Percentiles rank a stretch among this genome's conserved stretches.
Conservation (phyloP, 2,797 vertebrate species). For the Oreonectes daqikongensis region DNA sequence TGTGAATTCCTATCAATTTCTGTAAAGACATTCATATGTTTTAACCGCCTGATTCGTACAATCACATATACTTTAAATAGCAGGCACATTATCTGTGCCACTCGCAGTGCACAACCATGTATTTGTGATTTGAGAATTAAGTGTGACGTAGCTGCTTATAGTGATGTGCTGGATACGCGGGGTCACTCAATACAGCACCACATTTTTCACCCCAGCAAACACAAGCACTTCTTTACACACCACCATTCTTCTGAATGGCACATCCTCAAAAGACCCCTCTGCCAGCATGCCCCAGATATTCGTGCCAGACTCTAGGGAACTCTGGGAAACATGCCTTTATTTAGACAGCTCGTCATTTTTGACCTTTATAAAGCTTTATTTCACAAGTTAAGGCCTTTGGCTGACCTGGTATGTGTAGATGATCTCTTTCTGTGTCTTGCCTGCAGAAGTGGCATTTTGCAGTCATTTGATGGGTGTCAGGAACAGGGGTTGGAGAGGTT, state of each 20-base stretch:
- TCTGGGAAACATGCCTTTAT: neutral
- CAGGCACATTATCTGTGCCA: too few species aligned
- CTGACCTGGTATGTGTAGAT: neutral
- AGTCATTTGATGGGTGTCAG: constrained; percentile 52
- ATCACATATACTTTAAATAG: too few species aligned
- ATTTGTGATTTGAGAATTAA: too few species aligned
- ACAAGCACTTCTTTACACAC: neutral
- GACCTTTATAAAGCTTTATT: neutral
- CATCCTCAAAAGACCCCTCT: neutral
- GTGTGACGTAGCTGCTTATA: too few species aligned
- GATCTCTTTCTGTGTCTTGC: constrained; percentile 36
- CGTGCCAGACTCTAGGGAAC: neutral
- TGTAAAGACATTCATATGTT: too few species aligned
- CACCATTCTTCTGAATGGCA: neutral
- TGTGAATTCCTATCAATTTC: too few species aligned
- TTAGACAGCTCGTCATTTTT: neutral
- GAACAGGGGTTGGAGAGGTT: constrained; percentile 59
- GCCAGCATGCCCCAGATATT: neutral
- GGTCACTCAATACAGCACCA: too few species aligned
- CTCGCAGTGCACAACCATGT: too few species aligned
- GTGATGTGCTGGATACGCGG: too few species aligned
- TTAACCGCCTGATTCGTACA: too few species aligned
- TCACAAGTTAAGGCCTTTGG: neutral
- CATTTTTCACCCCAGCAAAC: too few species aligned
- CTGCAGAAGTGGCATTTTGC: constrained; percentile 58